A percentile compares a stretch with the other conserved stretches of the same genome.
phyloP scores from a whole-genome alignment of 2,888 invertebrate genomes.

The Dryadula phaetusa region DNA sequence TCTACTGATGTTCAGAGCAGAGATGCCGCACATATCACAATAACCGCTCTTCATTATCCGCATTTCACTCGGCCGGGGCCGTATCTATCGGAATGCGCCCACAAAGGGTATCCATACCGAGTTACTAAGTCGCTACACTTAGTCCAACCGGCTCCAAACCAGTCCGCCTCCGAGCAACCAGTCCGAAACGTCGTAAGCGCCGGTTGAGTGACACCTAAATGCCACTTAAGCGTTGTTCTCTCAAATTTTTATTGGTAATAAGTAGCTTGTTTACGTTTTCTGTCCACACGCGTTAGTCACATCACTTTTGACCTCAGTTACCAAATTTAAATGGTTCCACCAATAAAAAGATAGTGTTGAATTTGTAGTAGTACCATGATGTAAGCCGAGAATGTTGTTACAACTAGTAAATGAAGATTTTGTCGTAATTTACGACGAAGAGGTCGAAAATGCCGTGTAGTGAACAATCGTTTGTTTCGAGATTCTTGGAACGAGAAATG shows the following conservation, averaged over 20 bases:
- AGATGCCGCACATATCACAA: slow-evolving; percentile 79
- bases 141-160: slow-evolving; percentile 77
- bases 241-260: slow-evolving; percentile 78
- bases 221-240: slow-evolving; percentile 78
- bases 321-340: slow-evolving; percentile 48
- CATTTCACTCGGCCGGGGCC: slow-evolving; percentile 71
- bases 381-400: slow-evolving; percentile 24
- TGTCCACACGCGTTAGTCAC: slow-evolving; percentile 53
- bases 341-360: slow-evolving; percentile 44
- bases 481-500: slow-evolving; percentile 57
- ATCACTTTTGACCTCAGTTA: slow-evolving; percentile 58
- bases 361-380: slow-evolving; percentile 27
- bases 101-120: slow-evolving; percentile 75
- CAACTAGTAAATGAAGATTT: slow-evolving; percentile 23
- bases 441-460: slow-evolving; percentile 60
- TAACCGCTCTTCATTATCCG: slow-evolving; percentile 80
- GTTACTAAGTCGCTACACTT: slow-evolving; percentile 77
- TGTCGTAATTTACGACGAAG: slow-evolving; percentile 40
- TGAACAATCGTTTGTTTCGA: slow-evolving; percentile 57
- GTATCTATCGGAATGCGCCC: slow-evolving; percentile 81
- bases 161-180: slow-evolving; percentile 57
- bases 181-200: slow-evolving; percentile 65
- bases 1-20: slow-evolving; percentile 55
- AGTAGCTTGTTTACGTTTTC: slow-evolving; percentile 73
- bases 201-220: slow-evolving; percentile 83